phyloP scores from a whole-genome alignment of 2,888 invertebrate genomes.

The Sinotaia quadrata region DNA sequence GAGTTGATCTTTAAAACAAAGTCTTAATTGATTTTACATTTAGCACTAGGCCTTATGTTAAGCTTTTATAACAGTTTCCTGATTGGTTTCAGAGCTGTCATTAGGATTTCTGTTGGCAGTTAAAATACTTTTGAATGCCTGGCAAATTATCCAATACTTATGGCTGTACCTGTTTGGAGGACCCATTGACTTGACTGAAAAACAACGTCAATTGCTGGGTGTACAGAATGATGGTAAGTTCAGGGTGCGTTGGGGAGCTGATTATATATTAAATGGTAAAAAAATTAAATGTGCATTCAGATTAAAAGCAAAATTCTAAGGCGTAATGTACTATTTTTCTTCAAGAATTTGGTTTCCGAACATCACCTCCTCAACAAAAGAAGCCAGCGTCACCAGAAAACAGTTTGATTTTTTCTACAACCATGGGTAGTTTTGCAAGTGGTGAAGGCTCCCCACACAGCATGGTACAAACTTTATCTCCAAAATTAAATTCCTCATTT shows the following conservation, averaged over 20 bases:
- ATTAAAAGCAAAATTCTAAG: neutral
- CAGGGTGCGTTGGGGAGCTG: too few relatives aligned
- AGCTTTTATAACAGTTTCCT: too few relatives aligned
- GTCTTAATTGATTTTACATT: neutral
- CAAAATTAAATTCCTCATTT: constrained; percentile 6
- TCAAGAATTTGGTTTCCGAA: constrained; percentile 57
- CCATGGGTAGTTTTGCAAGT: constrained; percentile 35
- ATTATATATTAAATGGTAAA: too few relatives aligned
- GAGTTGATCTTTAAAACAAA: neutral
- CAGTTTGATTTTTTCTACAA: constrained; percentile 35
- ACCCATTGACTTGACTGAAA: constrained; percentile 53
- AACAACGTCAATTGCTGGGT: constrained; percentile 59
- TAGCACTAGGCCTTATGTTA: too few relatives aligned
- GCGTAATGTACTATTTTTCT: neutral
- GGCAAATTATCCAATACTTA: constrained; percentile 47
- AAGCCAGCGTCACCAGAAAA: constrained; percentile 21
- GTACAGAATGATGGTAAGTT: constrained; percentile 57
- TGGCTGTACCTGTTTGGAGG: constrained; percentile 47
- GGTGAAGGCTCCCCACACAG: constrained; percentile 36
- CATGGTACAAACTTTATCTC: constrained; percentile 19
- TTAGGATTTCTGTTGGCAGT: constrained; percentile 43
- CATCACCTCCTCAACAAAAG: constrained; percentile 45
- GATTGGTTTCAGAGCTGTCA: constrained; percentile 47
- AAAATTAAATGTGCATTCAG: neutral
- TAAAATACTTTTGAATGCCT: constrained; percentile 43